Evolutionary conservation across 1,140 invertebrate species (phyloP), one percentile per base, ranked within the genome.

Genomic region (Calliopsis andreniformis): DNA sequence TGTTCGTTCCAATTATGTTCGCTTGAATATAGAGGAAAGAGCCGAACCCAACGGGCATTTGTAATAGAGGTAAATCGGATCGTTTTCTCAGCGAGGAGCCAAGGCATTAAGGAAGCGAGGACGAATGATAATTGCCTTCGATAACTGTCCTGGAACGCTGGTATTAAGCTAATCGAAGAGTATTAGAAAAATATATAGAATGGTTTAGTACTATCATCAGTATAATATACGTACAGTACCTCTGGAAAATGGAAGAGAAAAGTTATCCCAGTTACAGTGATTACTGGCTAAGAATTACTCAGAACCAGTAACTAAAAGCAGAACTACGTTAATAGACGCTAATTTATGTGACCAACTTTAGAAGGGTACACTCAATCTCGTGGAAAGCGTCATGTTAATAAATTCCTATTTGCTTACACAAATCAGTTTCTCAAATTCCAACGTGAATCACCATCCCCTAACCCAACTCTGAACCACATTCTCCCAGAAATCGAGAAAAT

Each of bases 1-100:
- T 35, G 25, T 6, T 61, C 45, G 61, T 73, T 75, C 56, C 47
- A 81, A 80, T 80, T 75, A 80, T 61, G 30, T 12, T 20, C 30
- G 8, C 1, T 23, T n/a, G 18, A 42, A 7, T 16, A 20, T 0
- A 20, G 7, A 23, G 8, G 28, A 35, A 49, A 61, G 30, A 47
- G 39, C 39, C 56, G 43, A 35, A 49, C 6, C 16, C 2, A 4
- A 18, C 30, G 16, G 35, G 47, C 35, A 47, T 23, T 70, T 45
- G 14, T 20, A n/a, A 42, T 18, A 2, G 6, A 3, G 32, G 42
- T 14, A 49, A 70, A 61, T n/a, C 14, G 28, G 23, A 23, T 16
- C 32, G 63, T 42, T 68, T 43, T 55, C 20, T 39, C 8, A 28
- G 10, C 42, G 18, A 43, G 28, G 28, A 3, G 42, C n/a, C 42